A percentile compares a stretch with the other conserved stretches of the same genome.
These are phyloP conservation scores for Synergus japonicus DNA, from an alignment of 2,888 invertebrate genomes.

Conservation along the genomic window DNA sequence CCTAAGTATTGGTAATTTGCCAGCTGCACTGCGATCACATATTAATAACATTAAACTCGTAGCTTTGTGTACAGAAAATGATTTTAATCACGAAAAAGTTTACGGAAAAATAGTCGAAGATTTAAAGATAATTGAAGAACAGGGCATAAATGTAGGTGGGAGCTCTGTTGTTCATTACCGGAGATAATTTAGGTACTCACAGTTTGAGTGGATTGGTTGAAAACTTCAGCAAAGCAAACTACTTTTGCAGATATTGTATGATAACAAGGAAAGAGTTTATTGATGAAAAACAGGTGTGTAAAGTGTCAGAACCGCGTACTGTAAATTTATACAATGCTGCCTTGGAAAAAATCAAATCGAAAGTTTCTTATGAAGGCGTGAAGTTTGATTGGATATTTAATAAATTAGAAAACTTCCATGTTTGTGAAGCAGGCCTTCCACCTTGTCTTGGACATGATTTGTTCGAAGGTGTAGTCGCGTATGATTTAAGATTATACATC, in stretches of 20 bases:
- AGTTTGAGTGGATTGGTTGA: conserved; percentile 63
- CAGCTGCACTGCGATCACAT: conserved; percentile 52
- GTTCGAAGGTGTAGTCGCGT: conserved; percentile 47
- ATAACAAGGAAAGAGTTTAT: conserved; percentile 13
- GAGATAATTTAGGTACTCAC: conserved; percentile 55
- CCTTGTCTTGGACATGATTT: conserved; percentile 55
- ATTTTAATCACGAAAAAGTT: conserved; percentile 58
- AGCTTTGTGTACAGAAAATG: conserved; percentile 59
- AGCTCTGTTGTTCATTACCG: conserved; percentile 56
- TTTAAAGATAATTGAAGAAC: conserved; percentile 58
- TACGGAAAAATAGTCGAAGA: conserved; percentile 58
- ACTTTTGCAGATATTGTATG: conserved; percentile 46
- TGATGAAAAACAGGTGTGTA: neutral
- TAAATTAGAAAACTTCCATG: conserved; percentile 48
- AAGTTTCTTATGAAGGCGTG: conserved; percentile 42
- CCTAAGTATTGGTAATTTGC: neutral
- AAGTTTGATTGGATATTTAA: conserved; percentile 55
- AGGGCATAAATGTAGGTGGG: conserved; percentile 52
- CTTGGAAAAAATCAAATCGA: neutral
- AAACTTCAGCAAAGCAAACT: conserved; percentile 58
- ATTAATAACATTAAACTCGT: conserved; percentile 64
- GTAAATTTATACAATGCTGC: neutral
- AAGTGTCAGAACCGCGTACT: neutral
- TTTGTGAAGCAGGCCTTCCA: conserved; percentile 51
- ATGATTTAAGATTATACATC: neutral